These are phyloP conservation scores for Alcis repandata DNA, from an alignment of 2,888 invertebrate genomes.

Conservation along the genomic window DNA sequence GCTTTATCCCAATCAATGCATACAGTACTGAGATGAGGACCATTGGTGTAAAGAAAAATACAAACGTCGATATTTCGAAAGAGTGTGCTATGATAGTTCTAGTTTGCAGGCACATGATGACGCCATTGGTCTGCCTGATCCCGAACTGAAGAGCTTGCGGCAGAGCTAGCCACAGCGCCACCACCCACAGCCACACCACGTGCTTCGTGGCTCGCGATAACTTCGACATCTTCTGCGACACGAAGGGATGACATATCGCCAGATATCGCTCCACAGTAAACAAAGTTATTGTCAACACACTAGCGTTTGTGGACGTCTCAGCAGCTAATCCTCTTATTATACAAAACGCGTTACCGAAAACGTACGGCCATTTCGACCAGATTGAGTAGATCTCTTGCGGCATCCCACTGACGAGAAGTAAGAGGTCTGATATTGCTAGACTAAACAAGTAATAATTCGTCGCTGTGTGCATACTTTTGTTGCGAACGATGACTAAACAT, in stretches of 20 bases:
- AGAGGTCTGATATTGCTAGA: constrained; percentile 93
- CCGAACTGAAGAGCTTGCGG: constrained; percentile 88
- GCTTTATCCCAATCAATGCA: constrained; percentile 87
- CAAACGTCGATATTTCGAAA: constrained; percentile 90
- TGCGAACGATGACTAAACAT: constrained; percentile 93
- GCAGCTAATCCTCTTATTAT: constrained; percentile 92
- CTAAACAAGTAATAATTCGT: constrained; percentile 95
- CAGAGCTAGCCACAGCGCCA: constrained; percentile 90
- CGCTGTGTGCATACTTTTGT: constrained; percentile 94
- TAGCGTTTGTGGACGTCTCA: constrained; percentile 93
- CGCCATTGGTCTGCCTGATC: constrained; percentile 70
- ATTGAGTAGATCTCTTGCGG: constrained; percentile 93
- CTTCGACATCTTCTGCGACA: constrained; percentile 94
- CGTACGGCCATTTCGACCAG: constrained; percentile 92
- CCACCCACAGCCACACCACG: constrained; percentile 93
- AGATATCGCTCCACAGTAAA: constrained; percentile 93
- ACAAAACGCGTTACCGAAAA: constrained; percentile 93
- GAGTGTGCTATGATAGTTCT: constrained; percentile 86
- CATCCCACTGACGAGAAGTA: constrained; percentile 92
- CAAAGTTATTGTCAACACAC: constrained; percentile 92
- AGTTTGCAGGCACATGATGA: constrained; percentile 82
- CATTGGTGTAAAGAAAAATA: constrained; percentile 93
- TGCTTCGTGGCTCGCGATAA: constrained; percentile 93
- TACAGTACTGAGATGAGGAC: constrained; percentile 91
- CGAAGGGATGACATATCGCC: constrained; percentile 88